Conservation (phyloP, 2,113 vertebrate genomes). For the Todiramphus saurophagus region DNA sequence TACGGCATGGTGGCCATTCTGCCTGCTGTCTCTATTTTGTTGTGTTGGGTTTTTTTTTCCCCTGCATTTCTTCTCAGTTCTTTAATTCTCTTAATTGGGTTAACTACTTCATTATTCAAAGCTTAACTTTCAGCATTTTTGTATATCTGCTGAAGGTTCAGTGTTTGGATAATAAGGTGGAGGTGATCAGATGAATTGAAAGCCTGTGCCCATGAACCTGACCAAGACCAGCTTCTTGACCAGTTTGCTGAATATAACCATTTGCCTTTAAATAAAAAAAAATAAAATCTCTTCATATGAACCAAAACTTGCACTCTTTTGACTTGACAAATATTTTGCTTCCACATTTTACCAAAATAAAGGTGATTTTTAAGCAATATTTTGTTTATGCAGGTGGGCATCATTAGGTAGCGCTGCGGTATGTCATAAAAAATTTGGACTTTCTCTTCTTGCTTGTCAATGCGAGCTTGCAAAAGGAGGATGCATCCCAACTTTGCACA, state of each 20-base stretch:
- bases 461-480: background rate
- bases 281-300: background rate
- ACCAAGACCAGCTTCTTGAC: background rate
- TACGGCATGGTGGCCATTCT: background rate
- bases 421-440: background rate
- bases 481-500: background rate
- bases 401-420: fast-evolving
- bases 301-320: background rate
- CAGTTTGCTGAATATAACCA: background rate
- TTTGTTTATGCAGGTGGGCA: background rate
- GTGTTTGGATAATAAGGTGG: background rate
- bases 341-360: background rate
- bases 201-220: background rate
- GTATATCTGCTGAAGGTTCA: background rate
- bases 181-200: background rate
- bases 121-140: background rate
- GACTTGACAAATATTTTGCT: background rate
- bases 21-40: background rate
- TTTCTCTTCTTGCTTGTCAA: background rate
- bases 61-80: background rate
- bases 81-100: background rate
- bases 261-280: background rate
- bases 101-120: background rate
- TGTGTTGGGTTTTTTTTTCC: background rate
- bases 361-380: background rate